These are phyloP conservation scores for Chionoecetes opilio DNA, from an alignment of 1,140 invertebrate genomes.

Conservation along the genomic window DNA sequence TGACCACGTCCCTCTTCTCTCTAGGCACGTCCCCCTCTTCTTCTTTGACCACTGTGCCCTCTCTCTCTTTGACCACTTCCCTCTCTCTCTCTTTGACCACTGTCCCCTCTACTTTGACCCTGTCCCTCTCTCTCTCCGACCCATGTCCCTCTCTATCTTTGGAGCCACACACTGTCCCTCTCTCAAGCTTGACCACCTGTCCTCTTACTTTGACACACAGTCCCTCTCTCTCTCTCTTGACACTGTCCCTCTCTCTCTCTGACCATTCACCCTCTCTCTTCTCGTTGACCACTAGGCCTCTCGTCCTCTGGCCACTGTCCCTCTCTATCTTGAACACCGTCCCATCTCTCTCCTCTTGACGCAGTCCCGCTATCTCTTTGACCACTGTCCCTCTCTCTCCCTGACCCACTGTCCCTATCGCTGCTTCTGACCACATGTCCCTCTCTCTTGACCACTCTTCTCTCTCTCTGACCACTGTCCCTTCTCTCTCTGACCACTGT, in stretches of 20 bases:
- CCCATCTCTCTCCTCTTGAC: too few relatives aligned
- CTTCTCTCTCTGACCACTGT: too few relatives aligned
- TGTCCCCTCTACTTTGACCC: neutral
- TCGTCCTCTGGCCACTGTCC: neutral
- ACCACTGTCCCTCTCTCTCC: too few relatives aligned
- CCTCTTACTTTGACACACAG: neutral
- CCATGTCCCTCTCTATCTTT: too few relatives aligned
- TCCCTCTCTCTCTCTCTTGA: slow-evolving; percentile 27
- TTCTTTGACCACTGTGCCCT: neutral
- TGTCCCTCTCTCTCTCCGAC: slow-evolving; percentile 11
- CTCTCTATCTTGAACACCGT: slow-evolving; percentile 3
- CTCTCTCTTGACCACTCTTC: too few relatives aligned
- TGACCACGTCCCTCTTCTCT: neutral
- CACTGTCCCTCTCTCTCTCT: slow-evolving; percentile 27
- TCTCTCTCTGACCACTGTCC: too few relatives aligned
- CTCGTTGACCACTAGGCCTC: neutral
- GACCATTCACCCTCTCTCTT: neutral
- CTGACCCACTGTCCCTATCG: too few relatives aligned
- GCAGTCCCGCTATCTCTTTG: too few relatives aligned
- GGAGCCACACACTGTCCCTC: neutral
- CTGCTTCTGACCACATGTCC: too few relatives aligned
- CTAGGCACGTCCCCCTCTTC: neutral
- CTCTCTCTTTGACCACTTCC: too few relatives aligned
- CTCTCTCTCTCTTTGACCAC: too few relatives aligned
- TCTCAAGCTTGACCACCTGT: neutral